Evolutionary conservation across 2,113 vertebrate species (phyloP).

Genomic region (Gnathonemus echidnorhynchus): DNA sequence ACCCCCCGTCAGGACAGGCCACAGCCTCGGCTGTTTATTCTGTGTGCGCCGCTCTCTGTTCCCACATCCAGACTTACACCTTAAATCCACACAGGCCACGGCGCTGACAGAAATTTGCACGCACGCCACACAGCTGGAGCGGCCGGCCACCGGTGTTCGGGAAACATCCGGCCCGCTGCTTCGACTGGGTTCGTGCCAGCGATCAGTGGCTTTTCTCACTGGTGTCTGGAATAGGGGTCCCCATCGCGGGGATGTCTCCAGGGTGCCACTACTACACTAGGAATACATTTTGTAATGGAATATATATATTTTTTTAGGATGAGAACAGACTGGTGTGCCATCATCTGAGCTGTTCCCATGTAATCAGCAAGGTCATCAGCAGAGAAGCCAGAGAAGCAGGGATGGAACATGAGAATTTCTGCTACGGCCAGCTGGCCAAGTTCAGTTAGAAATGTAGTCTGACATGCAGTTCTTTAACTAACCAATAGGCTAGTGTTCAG

Average conservation of each 20-base stretch:
- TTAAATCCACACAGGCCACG: not conserved
- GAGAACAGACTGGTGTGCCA: not conserved
- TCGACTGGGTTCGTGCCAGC: not conserved
- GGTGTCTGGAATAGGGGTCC: not conserved
- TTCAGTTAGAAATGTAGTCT: not conserved
- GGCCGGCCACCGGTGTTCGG: not conserved
- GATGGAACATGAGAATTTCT: not conserved
- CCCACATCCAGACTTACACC: not conserved
- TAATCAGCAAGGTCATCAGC: not conserved
- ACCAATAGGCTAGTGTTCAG: not conserved
- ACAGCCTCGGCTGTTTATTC: not conserved
- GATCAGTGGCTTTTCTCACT: not conserved
- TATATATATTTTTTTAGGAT: not conserved
- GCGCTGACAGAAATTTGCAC: not conserved
- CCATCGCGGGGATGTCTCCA: not conserved
- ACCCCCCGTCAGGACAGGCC: not conserved
- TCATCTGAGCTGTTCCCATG: not conserved
- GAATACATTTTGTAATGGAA: constrained; percentile 2
- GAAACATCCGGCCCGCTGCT: not conserved
- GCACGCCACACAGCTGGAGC: not conserved
- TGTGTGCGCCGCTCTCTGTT: not conserved
- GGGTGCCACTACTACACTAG: not conserved
- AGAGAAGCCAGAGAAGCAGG: not conserved
- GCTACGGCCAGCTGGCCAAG: not conserved
- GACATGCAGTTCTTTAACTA: not conserved